These are phyloP conservation scores for Chorisops tibialis DNA, from an alignment of 2,888 invertebrate genomes.

Conservation along the genomic window DNA sequence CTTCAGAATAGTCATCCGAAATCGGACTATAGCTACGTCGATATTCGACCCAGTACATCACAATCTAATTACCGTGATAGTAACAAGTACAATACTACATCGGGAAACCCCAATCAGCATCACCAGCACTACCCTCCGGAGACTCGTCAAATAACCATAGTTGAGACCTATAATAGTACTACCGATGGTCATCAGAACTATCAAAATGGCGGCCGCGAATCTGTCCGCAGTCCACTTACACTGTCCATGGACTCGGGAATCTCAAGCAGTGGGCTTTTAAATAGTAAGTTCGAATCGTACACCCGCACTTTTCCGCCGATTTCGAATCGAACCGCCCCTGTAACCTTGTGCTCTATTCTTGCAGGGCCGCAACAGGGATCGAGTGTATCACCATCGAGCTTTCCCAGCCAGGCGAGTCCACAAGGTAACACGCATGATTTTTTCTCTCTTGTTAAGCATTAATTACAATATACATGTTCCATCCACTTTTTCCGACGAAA, in stretches of 20 bases:
- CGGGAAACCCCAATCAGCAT: conserved; percentile 4
- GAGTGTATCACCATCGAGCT: conserved; percentile 40
- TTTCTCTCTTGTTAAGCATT: background rate
- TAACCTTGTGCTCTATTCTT: background rate
- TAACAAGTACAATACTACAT: conserved; percentile 29
- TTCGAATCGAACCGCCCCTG: background rate
- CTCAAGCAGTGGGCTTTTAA: conserved; percentile 52
- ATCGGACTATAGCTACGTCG: conserved; percentile 28
- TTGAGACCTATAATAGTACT: conserved; percentile 34
- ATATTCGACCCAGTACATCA: conserved; percentile 36
- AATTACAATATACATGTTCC: background rate
- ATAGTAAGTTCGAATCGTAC: conserved; percentile 36
- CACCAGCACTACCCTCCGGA: conserved; percentile 1
- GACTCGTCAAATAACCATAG: conserved; percentile 28
- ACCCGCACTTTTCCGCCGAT: too few species aligned
- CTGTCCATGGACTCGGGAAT: conserved; percentile 91
- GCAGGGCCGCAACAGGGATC: conserved; percentile 38
- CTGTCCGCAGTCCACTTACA: conserved; percentile 61
- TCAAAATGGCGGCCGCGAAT: conserved; percentile 34
- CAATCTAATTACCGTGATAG: conserved; percentile 35
- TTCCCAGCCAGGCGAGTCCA: conserved; percentile 41
- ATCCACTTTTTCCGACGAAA: too few species aligned
- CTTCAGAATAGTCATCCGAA: conserved; percentile 3
- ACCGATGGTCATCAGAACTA: conserved; percentile 28
- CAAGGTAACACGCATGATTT: conserved; percentile 38